Evolutionary conservation across 2,888 invertebrate species (phyloP).

Genomic region (Catocala fraxini): DNA sequence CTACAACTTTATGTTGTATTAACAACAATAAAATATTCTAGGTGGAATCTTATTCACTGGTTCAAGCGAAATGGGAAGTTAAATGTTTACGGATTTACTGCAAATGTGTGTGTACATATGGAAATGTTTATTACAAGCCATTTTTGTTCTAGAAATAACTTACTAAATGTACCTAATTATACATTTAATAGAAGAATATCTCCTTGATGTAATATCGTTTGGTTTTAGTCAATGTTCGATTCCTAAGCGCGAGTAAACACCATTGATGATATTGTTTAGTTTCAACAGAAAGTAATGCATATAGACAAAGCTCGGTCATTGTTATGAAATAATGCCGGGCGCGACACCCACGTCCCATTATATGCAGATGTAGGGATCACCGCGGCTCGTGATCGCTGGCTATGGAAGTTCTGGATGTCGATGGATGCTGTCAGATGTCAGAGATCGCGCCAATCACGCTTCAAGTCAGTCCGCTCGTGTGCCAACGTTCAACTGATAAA

Average conservation of each 20-base stretch:
- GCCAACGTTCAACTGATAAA: conserved; percentile 50
- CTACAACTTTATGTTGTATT: neutral
- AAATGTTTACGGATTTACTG: too few species aligned
- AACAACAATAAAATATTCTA: neutral
- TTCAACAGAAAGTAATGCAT: conserved; percentile 4
- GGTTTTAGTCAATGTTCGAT: too few species aligned
- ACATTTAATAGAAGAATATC: too few species aligned
- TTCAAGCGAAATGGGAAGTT: too few species aligned
- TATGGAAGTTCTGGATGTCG: conserved; percentile 41
- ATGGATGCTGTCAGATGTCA: conserved; percentile 25
- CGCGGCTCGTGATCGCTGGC: conserved; percentile 40
- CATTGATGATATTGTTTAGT: neutral
- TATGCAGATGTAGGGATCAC: conserved; percentile 78
- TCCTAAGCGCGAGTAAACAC: too few species aligned
- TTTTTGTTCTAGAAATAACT: too few species aligned
- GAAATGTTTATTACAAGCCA: too few species aligned
- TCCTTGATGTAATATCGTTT: too few species aligned
- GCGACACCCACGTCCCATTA: conserved; percentile 79
- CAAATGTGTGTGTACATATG: too few species aligned
- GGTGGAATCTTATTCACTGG: neutral
- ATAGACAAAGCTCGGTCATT: conserved; percentile 59
- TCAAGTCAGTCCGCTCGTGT: conserved; percentile 31
- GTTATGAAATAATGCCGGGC: conserved; percentile 70
- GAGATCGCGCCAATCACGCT: conserved; percentile 62
- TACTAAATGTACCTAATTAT: too few species aligned